These are phyloP conservation scores for Dromius quadrimaculatus DNA, from an alignment of 2,888 invertebrate genomes.

Conservation along the genomic window DNA sequence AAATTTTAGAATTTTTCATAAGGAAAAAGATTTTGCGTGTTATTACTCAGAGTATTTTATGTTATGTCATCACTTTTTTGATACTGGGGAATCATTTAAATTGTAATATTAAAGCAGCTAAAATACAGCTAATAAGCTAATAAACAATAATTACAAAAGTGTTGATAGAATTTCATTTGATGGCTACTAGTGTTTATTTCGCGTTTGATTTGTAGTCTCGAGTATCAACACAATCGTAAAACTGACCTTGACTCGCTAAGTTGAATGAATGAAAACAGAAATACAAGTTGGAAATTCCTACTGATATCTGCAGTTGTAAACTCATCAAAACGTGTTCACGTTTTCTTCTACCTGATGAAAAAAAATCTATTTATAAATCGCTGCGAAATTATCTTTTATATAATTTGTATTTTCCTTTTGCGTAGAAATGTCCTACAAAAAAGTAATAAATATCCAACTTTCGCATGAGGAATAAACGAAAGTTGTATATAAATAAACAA, in stretches of 20 bases:
- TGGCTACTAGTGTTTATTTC: too few species aligned
- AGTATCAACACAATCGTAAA: not conserved
- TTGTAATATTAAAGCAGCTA: too few species aligned
- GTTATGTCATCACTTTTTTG: too few species aligned
- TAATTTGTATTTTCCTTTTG: constrained; percentile 30
- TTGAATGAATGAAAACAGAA: constrained; percentile 19
- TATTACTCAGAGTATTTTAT: too few species aligned
- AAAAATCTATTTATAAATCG: not conserved
- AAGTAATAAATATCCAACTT: constrained; percentile 17
- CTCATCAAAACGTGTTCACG: not conserved
- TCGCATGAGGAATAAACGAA: not conserved
- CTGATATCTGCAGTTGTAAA: not conserved
- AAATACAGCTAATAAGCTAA: too few species aligned
- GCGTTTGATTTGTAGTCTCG: too few species aligned
- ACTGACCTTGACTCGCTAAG: not conserved
- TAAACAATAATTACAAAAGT: too few species aligned
- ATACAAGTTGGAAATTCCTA: constrained; percentile 8
- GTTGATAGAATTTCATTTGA: too few species aligned
- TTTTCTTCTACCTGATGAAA: constrained; percentile 4
- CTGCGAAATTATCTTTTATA: constrained; percentile 5
- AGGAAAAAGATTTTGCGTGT: too few species aligned
- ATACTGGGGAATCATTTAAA: too few species aligned
- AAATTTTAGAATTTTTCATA: too few species aligned
- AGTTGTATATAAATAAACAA: constrained; percentile 5
- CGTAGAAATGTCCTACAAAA: constrained; percentile 7